Base-by-base conservation (phyloP, 2,888 invertebrate species). In the Thymelicus acteon region DNA sequence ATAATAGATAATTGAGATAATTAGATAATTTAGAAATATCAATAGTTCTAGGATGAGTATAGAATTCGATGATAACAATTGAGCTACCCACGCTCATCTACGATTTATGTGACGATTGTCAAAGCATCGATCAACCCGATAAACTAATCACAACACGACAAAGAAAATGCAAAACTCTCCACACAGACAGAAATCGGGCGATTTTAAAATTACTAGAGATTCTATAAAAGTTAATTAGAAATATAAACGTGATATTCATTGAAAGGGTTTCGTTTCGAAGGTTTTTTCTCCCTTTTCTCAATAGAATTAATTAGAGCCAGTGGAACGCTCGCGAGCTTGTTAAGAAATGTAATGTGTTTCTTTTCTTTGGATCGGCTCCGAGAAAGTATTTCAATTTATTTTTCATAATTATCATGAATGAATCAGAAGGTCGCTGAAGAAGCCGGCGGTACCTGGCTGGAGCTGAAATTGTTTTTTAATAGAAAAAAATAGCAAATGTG, bases 191-290 rank as follows among this genome's bases (percentile, higher is more conserved):
- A 63, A 10, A 15, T 40, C 60, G 13, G 12, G 39, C 15, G 19
- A 63, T 63, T 8, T 63, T 39, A 39, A 63, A 49, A 12, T 39
- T 64, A 85, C 85, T 85, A 87, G 86, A 89, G 85, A 85, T 86
- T 86, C 84, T 84, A 84, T 83, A 81, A 84, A 85, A 87, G 84
- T 85, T 88, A 90, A 89, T 90, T 90, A 85, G 82, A 78, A 80
- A 83, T 82, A 82, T 79, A 82, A 84, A 86, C 86, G 85, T 81
- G 83, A 82, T 74, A 78, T 80, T 80, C 83, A 86, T 85, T 88
- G 82, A 85, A 90, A 89, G 88, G 90, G 89, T 87, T 86, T 61
- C 77, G 77, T 77, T 75, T 76, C 72, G 70, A 74, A 67, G 67
- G 60, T 74, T 74, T 70, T 78, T 75, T 75, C 76, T 73, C 72